These are phyloP conservation scores for Lagocephalus sceleratus DNA, from an alignment of 2,797 vertebrate genomes.

Conservation along the genomic window DNA sequence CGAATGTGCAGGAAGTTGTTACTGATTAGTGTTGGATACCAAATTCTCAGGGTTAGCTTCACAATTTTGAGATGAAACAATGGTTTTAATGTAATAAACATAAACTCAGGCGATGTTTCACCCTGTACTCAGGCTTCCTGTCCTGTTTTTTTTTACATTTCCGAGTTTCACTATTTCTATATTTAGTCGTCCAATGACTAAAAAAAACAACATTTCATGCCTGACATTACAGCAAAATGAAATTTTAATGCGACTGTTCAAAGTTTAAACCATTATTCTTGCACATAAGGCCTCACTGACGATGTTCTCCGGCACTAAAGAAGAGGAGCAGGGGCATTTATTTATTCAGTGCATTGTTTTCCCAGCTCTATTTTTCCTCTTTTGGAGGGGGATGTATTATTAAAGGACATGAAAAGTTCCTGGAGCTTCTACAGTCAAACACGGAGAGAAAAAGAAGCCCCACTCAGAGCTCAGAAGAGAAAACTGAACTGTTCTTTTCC, in stretches of 20 bases:
- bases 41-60: too few species aligned
- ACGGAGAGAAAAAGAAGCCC: neutral
- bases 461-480: conserved; percentile 6
- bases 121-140: conserved; percentile 10
- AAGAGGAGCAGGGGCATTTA: neutral
- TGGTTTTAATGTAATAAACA: too few species aligned
- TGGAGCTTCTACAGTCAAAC: too few species aligned
- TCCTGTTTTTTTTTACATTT: conserved; percentile 15
- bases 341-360: conserved; percentile 9
- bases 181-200: conserved; percentile 36
- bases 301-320: neutral
- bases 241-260: conserved; percentile 26
- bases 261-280: conserved; percentile 18
- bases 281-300: neutral
- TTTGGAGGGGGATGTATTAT: conserved; percentile 3
- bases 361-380: conserved; percentile 1
- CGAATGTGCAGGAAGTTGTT: neutral
- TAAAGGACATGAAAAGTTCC: conserved; percentile 8
- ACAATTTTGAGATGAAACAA: too few species aligned
- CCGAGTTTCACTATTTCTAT: conserved; percentile 18
- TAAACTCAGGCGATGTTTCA: neutral
- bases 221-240: conserved; percentile 34
- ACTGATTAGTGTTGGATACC: neutral
- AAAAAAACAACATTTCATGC: conserved; percentile 26
- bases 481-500: neutral